A percentile compares a stretch with the other conserved stretches of the same genome.
Evolutionary conservation across 2,113 vertebrate species (phyloP).

Genomic region (Brachionichthys hirsutus): DNA sequence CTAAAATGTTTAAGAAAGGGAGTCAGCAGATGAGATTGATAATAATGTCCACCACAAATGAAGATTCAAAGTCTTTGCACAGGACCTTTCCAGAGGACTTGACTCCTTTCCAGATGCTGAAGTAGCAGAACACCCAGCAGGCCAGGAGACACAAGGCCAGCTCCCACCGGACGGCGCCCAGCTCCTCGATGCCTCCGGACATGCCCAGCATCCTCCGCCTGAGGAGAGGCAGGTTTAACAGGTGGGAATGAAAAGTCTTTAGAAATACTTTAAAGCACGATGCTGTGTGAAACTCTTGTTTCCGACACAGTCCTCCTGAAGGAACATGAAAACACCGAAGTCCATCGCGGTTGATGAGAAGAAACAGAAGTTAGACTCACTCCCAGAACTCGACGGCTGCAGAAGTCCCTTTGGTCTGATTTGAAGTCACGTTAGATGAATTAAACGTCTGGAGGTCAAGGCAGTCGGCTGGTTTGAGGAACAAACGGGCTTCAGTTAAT

Average conservation of each 20-base stretch:
- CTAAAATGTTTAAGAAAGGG: slow-evolving; percentile 22
- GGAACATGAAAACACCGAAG: too few species aligned
- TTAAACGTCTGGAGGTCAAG: not conserved
- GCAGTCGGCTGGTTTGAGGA: slow-evolving; percentile 1
- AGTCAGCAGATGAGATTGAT: too few species aligned
- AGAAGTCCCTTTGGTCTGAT: slow-evolving; percentile 18
- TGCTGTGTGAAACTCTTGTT: too few species aligned
- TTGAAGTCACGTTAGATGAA: slow-evolving; percentile 4
- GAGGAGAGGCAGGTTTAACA: not conserved
- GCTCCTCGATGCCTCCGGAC: slow-evolving; percentile 84
- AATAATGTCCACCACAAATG: too few species aligned
- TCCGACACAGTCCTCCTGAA: too few species aligned
- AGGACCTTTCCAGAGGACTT: slow-evolving; percentile 87
- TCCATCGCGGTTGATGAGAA: too few species aligned
- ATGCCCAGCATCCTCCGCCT: slow-evolving; percentile 83
- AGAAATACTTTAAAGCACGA: too few species aligned
- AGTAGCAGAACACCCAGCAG: slow-evolving; percentile 88
- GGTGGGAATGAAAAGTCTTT: too few species aligned
- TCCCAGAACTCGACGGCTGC: slow-evolving; percentile 69
- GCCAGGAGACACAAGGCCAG: slow-evolving; percentile 84
- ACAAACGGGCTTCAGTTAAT: not conserved
- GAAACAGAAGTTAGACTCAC: slow-evolving; percentile 35
- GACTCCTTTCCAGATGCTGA: slow-evolving; percentile 90
- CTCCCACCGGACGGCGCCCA: slow-evolving; percentile 88
- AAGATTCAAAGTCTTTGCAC: slow-evolving; percentile 29